Base-by-base conservation (phyloP, 1,140 invertebrate species). In the Ptiloglossa arizonensis region DNA sequence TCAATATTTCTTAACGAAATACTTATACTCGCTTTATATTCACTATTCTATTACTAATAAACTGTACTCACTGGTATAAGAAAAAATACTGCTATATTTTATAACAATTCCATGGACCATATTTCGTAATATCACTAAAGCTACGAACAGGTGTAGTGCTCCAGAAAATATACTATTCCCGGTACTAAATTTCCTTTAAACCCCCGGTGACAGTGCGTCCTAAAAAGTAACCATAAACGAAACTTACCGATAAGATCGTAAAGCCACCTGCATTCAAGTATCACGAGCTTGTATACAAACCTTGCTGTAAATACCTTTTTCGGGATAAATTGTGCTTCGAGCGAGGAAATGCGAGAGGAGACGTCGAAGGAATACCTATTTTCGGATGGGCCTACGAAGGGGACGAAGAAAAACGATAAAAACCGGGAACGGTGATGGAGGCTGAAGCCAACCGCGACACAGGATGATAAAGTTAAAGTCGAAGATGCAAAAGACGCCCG, bases 381-480 rank as follows among this genome's bases (percentile, higher is more conserved):
- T 52, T 27, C 9, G 11, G 41, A 63, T 63, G 60, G 41, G 35
- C 60, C 60, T 46, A 15, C 19, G 50, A 24, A 24, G 50, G 50
- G 24, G 50, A 52, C 5, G 50, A 24, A 24, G 22, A 24, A 24
- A 6, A 52, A 8, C 38, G 41, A 63, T 27, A 46, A 63, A 63
- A 63, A 63, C 5, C n/a, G 41, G 11, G 15, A 24, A 63, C 41
- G 15, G 29, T 46, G 60, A 63, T 63, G 60, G 41, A 46, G 41
- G 32, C 1, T 35, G 56, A 19, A 35, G 56, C 19, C 13, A 17
- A 4, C 4, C 15, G 17, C 56, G 15, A 35, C 13, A 11, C 15
- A 9, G 15, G 5, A 35, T 35, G 56, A 59, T 59, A 6, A n/a
- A 59, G 27, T 35, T 59, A 35, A 19, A 59, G 56, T 17, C 13